phyloP scores from a whole-genome alignment of 2,888 invertebrate genomes.

The Rotaria socialis region DNA sequence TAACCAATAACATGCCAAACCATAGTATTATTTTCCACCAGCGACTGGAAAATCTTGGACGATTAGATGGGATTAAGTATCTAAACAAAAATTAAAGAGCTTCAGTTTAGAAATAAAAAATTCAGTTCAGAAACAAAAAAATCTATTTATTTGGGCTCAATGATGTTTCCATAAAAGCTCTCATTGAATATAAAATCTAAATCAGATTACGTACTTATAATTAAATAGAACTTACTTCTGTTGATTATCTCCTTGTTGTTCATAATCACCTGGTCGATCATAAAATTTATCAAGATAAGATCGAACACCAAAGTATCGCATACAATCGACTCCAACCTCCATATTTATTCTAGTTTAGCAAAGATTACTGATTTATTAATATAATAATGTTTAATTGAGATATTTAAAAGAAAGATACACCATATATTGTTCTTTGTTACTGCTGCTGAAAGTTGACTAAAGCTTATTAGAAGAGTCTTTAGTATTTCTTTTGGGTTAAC shows the following conservation, averaged over 20 bases:
- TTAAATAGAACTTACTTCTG: background rate
- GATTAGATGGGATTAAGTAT: background rate
- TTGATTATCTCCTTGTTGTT: background rate
- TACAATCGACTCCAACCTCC: constrained; percentile 4
- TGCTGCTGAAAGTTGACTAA: background rate
- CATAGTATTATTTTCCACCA: background rate
- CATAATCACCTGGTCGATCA: background rate
- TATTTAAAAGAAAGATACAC: background rate
- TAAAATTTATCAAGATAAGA: constrained; percentile 27
- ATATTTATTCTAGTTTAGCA: background rate
- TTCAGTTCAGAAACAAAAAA: background rate
- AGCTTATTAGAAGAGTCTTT: background rate
- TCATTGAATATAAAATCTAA: no score
- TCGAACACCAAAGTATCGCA: constrained; percentile 4
- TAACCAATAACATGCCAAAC: background rate
- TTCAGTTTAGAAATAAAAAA: background rate
- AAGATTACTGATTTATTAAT: background rate
- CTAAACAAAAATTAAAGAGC: background rate
- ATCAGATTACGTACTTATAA: no score
- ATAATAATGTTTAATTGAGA: background rate
- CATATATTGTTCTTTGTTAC: background rate
- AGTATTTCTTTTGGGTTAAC: background rate
- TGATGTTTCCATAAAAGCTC: background rate
- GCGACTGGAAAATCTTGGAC: background rate
- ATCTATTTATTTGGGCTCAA: background rate